Conservation (phyloP, 2,113 vertebrate genomes). For the Abramis brama region DNA sequence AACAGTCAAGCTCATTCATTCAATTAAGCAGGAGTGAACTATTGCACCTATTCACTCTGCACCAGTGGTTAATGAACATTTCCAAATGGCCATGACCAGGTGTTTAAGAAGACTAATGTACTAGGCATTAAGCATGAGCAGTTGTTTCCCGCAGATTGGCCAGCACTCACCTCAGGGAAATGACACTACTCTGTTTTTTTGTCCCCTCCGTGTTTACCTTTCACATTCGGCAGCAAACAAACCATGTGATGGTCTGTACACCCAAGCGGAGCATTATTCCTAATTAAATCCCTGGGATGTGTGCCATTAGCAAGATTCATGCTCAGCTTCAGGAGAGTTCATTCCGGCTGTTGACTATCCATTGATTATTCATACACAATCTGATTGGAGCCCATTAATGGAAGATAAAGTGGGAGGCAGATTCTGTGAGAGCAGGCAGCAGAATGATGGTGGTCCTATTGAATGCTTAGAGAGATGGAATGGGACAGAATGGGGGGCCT, state of each 20-base stretch:
- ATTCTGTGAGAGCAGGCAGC: constrained; percentile 54
- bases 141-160: constrained; percentile 70
- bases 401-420: constrained; percentile 76
- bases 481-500: constrained; percentile 43
- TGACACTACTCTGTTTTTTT: constrained; percentile 58
- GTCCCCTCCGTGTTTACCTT: constrained; percentile 72
- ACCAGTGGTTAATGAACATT: constrained; percentile 78
- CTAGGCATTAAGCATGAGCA: constrained; percentile 76
- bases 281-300: constrained; percentile 73
- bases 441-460: constrained; percentile 44
- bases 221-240: constrained; percentile 78
- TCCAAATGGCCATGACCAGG: constrained; percentile 80
- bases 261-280: constrained; percentile 73
- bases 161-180: constrained; percentile 52
- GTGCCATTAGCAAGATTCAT: constrained; percentile 77
- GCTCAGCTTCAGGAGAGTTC: constrained; percentile 74
- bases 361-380: constrained; percentile 82
- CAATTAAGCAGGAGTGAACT: constrained; percentile 66
- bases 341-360: constrained; percentile 74
- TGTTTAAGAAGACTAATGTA: constrained; percentile 79
- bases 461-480: constrained; percentile 23
- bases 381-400: constrained; percentile 80
- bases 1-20: constrained; percentile 58
- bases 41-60: constrained; percentile 73
- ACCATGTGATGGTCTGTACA: constrained; percentile 75